phyloP scores from a whole-genome alignment of 92 coral and sea anemone species.

The Porites evermanni region DNA sequence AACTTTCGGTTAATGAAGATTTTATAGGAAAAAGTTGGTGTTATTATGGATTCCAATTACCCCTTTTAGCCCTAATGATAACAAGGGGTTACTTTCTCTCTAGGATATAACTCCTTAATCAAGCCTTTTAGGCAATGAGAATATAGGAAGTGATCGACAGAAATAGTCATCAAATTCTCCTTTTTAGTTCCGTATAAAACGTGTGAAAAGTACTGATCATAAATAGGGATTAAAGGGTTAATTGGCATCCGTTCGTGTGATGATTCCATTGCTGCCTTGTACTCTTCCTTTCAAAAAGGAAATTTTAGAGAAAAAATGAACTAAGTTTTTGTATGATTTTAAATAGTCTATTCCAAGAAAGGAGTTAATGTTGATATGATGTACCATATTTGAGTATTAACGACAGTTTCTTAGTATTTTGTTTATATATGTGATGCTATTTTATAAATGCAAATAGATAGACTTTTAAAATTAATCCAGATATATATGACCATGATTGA shows the following conservation, averaged over 20 bases:
- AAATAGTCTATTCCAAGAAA: conserved; percentile 63
- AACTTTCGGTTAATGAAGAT: conserved; percentile 53
- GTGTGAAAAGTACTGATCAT: no score
- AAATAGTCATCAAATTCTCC: no score
- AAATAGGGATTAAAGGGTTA: neutral
- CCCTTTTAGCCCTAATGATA: no score
- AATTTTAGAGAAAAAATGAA: conserved; percentile 37
- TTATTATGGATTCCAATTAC: conserved; percentile 14
- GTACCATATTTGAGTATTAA: conserved; percentile 85
- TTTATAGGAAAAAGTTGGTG: conserved; percentile 46
- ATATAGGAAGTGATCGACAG: no score
- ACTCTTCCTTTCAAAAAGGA: conserved; percentile 94
- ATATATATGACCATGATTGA: conserved; percentile 83
- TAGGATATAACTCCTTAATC: no score
- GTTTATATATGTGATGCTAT: conserved; percentile 92
- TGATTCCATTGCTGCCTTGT: conserved; percentile 22
- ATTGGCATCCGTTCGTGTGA: conserved; percentile 25
- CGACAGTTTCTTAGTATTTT: conserved; percentile 91
- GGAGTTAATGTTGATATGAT: conserved; percentile 82
- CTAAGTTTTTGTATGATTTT: conserved; percentile 84
- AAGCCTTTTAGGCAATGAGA: no score
- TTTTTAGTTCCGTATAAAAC: no score
- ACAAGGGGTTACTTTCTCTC: no score
- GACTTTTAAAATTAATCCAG: conserved; percentile 88
- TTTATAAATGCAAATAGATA: conserved; percentile 96